Base-by-base conservation (phyloP, 2,888 invertebrate genomes). In the Marronus borbonicus region DNA sequence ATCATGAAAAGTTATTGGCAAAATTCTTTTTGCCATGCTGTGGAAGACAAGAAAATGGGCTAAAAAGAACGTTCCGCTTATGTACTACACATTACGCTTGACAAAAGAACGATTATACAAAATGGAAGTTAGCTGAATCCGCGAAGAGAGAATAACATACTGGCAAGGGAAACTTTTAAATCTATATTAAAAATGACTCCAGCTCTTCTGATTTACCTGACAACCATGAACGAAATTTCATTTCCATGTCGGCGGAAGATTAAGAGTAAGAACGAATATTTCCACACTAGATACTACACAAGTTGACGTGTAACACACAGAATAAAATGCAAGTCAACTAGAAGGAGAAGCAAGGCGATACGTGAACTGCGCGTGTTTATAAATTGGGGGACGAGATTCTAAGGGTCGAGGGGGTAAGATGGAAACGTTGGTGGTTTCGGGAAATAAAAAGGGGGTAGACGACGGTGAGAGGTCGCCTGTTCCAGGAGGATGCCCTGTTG, bases 191-290 rank as follows among this genome's bases (percentile, higher is more conserved):
- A 76, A 76, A 52, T 62, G 75, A 76, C 75, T 36, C 50, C 82
- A 84, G 85, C 85, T 86, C 85, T 85, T 85, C 84, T 85, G 85
- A 87, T 87, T 87, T 85, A 87, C 86, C 86, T 86, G 86, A 87
- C 86, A 86, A 86, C 86, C 85, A 86, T 85, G 86, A 86, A 85
- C 85, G 86, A 87, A 88, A 88, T 87, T 88, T 87, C 87, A 87
- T 88, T 88, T 87, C 86, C 85, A 82, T 83, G 84, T 44, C 62
- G 75, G 65, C 62, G 31, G 49, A 64, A 77, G 78, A 66, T 60
- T n/a, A 55, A 76, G 80, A 65, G 76, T 70, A 64, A 76, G 69
- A 76, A 77, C 77, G 80, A 76, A 78, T 31, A 66, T 3, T 4
- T 36, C 31, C 5, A 5, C 74, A 62, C 70, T 24, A 24, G 24